Base-by-base conservation (phyloP, 2,113 vertebrate species). In the Willisornis vidua region DNA sequence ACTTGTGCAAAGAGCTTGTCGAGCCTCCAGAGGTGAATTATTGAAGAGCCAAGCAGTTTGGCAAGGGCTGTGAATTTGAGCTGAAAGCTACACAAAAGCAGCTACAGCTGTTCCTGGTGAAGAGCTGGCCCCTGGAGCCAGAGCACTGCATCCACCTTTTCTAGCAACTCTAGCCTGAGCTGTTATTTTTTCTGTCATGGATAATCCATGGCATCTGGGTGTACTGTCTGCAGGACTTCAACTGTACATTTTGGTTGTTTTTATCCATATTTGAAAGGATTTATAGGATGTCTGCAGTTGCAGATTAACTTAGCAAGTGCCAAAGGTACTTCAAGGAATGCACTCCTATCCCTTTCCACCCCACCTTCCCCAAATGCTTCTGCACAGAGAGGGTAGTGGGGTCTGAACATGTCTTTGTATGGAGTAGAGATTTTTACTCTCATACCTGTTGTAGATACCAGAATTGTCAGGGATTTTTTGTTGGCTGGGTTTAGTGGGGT, bases 21-120 rank as follows among this genome's bases (percentile, higher is more conserved):
- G 48, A 85, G 52, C 61, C 73, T 93, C 35, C 57, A 89, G 77
- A 82, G 77, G 48, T 93, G 41, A 85, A 81, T 85, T 85, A 59
- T 22, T 26, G 20, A 0, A 0, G 62, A 96, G 74, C 62, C 66
- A 89, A 82, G 81, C 29, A 48, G 14, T 75, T 57, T 96, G 92
- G 87, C 74, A 89, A 35, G 66, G 45, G 13, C 66, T 93, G 52
- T n/a, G 57, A 85, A 57, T 85, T 5, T 85, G 73, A 94, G 65
- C 61, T 94, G 48, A 57, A 41, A 89, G 77, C 73, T 81, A 26
- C 48, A 29, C 46, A 57, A 75, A 95, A 93, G 52, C 87, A 52
- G 52, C 49, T 68, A 12, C 70, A 91, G 81, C 89, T 93, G 85
- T 87, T 94, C 12, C 48, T 0, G 0, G 9, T 45, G 73, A 62